Evolutionary conservation across 2,797 vertebrate species (phyloP), one percentile per base, ranked within the genome.

Genomic region (Chloroceryle inda): DNA sequence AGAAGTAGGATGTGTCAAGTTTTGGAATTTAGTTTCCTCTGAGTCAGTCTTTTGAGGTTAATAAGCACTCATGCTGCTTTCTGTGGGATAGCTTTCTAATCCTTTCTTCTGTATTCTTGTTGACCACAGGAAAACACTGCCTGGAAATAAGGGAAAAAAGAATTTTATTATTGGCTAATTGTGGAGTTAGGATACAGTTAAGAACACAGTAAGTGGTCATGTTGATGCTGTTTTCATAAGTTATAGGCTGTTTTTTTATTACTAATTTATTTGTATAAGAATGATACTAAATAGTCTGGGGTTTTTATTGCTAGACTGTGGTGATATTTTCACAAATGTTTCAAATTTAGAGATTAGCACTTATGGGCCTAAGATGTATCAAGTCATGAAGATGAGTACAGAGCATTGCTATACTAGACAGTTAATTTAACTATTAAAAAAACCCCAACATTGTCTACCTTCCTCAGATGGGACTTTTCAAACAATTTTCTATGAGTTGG

Each of bases 11-110:
- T 62, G 64, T 84, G 85, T 95, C 89, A 96, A 67, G 83, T 84
- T 91, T 71, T 93, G 91, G 86, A 83, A 94, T 91, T 66, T 31
- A 40, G 90, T 95, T 93, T 90, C 78, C 81, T 96, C 81, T 96
- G 92, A 97, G 85, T 97, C 87, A 95, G 72, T 96, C 79, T 90
- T 96, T 83, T 95, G 92, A 92, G 94, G 90, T 93, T 93, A 92
- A 89, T 94, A 95, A 69, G 73, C 40, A 82, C 83, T 85, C 83
- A 61, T 52, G 40, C 81, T 87, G 47, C 68, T 88, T 93, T 95
- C 84, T 92, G 94, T 69, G 63, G 78, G 58, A 88, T 78, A 85
- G 66, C 29, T 95, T 95, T 94, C 71, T 66, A 94, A 91, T 67
- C 82, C 44, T 94, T 93, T 45, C 47, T 75, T 81, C 84, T 85